Evolutionary conservation across 2,113 vertebrate genomes (phyloP).

Genomic region (Psophia crepitans): DNA sequence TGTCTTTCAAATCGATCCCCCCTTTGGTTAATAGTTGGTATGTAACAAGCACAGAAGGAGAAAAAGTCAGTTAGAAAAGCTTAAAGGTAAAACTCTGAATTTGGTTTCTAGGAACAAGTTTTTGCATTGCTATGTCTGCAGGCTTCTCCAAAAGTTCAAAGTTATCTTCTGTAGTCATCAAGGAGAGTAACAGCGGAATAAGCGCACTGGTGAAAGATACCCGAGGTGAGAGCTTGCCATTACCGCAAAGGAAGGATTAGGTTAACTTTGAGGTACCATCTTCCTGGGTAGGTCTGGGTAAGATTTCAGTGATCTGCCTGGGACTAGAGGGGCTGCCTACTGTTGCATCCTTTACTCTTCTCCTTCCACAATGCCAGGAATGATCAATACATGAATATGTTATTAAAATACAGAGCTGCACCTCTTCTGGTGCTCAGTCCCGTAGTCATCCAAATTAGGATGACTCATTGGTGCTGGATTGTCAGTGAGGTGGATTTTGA

Average conservation of each 20-base stretch:
- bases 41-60: neutral
- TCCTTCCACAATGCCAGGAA: neutral
- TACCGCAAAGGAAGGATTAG: neutral
- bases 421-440: neutral
- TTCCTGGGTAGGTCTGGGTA: neutral
- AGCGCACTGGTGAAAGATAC: neutral
- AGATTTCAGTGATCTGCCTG: neutral
- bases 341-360: neutral
- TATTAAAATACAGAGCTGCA: neutral
- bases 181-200: neutral
- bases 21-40: neutral
- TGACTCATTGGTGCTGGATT: neutral
- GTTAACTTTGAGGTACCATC: neutral
- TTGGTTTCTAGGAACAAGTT: neutral
- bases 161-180: neutral
- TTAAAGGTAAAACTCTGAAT: neutral
- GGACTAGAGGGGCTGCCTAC: neutral
- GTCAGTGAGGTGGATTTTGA: neutral
- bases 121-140: neutral
- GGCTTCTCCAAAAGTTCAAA: neutral
- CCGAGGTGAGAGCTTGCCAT: neutral
- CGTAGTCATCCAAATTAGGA: neutral
- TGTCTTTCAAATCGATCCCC: neutral
- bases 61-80: neutral
- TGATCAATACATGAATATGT: neutral